Evolutionary conservation across 2,113 vertebrate genomes (phyloP).

Genomic region (Nematolebias whitei): DNA sequence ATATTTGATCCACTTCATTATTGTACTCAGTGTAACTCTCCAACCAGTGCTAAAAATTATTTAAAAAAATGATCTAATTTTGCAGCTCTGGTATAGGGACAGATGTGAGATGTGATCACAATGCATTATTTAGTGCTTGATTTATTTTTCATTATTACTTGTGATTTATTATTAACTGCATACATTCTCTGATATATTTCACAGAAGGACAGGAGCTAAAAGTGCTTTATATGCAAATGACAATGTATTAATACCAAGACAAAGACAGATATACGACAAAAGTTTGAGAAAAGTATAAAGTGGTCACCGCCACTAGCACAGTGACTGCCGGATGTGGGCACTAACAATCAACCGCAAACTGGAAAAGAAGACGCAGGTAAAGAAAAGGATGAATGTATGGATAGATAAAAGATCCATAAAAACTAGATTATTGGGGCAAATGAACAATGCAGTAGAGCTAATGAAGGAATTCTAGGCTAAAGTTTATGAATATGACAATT

Average conservation of each 20-base stretch:
- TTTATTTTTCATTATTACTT: neutral
- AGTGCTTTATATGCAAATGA: constrained; percentile 7
- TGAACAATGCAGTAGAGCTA: too few relatives aligned
- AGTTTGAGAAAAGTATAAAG: neutral
- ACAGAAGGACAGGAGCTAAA: neutral
- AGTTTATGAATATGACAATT: too few relatives aligned
- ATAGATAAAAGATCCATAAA: too few relatives aligned
- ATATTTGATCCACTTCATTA: neutral
- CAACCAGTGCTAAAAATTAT: neutral
- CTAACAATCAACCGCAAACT: too few relatives aligned
- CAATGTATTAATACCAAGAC: neutral
- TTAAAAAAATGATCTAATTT: neutral
- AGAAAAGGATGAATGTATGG: too few relatives aligned
- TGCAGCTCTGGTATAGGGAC: neutral
- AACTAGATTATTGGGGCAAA: too few relatives aligned
- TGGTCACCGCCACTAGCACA: too few relatives aligned
- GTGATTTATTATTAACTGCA: neutral
- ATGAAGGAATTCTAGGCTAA: too few relatives aligned
- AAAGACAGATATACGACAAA: neutral
- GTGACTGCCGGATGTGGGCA: too few relatives aligned
- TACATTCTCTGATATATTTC: neutral
- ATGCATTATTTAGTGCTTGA: neutral
- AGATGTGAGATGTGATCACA: constrained; percentile 10
- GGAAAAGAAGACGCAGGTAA: too few relatives aligned
- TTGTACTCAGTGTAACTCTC: neutral